phyloP scores from a whole-genome alignment of 2,888 invertebrate genomes.

The Sesamia inferens region DNA sequence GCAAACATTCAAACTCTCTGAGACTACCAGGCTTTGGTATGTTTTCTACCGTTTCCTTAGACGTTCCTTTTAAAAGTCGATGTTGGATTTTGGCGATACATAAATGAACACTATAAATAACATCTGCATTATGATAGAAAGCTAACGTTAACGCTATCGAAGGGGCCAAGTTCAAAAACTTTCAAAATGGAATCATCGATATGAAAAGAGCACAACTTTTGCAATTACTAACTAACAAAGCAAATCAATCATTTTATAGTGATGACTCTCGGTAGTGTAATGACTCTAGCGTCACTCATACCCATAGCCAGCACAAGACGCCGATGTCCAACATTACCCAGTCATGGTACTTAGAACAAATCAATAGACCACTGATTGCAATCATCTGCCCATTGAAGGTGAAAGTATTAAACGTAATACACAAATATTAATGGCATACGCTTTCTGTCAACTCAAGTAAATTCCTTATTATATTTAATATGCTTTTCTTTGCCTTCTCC shows the following conservation, averaged over 20 bases:
- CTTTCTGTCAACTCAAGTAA: conserved; percentile 52
- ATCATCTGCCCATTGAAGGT: conserved; percentile 31
- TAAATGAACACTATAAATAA: neutral
- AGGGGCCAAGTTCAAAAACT: neutral
- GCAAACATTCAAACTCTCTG: neutral
- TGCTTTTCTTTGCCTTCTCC: conserved; percentile 60
- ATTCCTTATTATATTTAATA: conserved; percentile 56
- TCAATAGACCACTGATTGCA: conserved; percentile 50
- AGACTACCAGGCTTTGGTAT: neutral
- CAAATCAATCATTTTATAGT: neutral
- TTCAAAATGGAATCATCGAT: neutral
- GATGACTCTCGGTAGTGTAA: neutral
- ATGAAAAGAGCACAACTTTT: neutral
- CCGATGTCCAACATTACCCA: neutral
- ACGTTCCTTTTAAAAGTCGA: neutral
- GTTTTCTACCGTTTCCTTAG: neutral
- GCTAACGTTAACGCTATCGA: neutral
- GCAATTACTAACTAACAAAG: neutral
- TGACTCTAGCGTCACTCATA: conserved; percentile 1
- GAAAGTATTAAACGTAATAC: conserved; percentile 52
- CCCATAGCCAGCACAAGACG: conserved; percentile 8
- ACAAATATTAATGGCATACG: conserved; percentile 53
- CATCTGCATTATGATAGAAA: neutral
- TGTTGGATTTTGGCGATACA: neutral
- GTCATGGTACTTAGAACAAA: conserved; percentile 52